phyloP scores from a whole-genome alignment of 2,113 vertebrate genomes.

The Theristicus caerulescens region DNA sequence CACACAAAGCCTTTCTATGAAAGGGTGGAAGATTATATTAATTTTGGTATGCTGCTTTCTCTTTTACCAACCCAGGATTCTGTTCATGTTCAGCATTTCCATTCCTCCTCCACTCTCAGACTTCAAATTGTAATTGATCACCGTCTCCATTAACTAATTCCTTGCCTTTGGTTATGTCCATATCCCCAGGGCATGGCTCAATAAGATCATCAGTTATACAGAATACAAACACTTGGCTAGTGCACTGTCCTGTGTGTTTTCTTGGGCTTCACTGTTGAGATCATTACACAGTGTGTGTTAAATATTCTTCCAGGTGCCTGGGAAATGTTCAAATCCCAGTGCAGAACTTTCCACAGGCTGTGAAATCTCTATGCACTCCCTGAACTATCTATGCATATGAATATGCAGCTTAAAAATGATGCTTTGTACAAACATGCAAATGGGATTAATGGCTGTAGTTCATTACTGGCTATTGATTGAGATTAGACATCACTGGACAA shows the following conservation, averaged over 20 bases:
- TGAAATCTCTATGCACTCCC: not conserved
- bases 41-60: not conserved
- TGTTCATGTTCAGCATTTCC: not conserved
- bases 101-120: not conserved
- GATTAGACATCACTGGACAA: conserved; percentile 12
- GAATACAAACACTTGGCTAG: not conserved
- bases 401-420: conserved; percentile 10
- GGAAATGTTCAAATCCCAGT: not conserved
- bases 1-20: not conserved
- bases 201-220: not conserved
- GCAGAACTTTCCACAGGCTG: not conserved
- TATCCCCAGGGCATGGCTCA: not conserved
- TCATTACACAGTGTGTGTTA: not conserved
- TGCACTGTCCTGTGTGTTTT: not conserved
- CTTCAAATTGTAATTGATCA: not conserved
- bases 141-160: not conserved
- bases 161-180: not conserved
- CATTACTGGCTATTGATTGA: conserved; percentile 37
- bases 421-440: conserved; percentile 31
- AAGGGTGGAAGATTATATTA: not conserved
- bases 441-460: conserved; percentile 16
- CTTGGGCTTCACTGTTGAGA: not conserved
- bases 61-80: not conserved
- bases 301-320: not conserved
- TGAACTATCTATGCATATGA: not conserved